Percentiles rank a stretch among this genome's conserved stretches.
These are phyloP conservation scores for Acromyrmex heyeri DNA, from an alignment of 1,140 invertebrate species.

Conservation along the genomic window DNA sequence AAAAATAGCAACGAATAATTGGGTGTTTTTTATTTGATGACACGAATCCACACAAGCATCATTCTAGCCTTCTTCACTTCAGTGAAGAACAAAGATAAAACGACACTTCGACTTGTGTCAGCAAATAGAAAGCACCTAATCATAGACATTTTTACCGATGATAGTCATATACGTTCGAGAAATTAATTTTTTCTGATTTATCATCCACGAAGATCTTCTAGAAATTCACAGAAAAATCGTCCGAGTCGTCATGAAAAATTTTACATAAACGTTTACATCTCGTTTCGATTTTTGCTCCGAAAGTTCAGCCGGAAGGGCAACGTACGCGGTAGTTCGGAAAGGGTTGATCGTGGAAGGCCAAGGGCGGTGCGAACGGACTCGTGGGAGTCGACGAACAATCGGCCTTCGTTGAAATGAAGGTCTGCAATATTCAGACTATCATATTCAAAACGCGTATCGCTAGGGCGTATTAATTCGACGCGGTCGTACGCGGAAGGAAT, in stretches of 20 bases:
- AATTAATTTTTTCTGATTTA: background rate
- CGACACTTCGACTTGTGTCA: no score
- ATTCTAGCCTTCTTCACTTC: no score
- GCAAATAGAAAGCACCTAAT: no score
- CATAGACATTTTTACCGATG: background rate
- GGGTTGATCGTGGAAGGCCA: constrained; percentile 54
- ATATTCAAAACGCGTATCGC: constrained; percentile 7
- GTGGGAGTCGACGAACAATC: constrained; percentile 20
- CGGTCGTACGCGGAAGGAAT: background rate
- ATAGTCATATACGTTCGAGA: no score
- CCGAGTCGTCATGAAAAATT: background rate
- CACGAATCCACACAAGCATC: no score
- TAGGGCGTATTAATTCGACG: constrained; percentile 27
- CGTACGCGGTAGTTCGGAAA: constrained; percentile 24
- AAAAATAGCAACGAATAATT: no score
- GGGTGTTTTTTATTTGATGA: no score
- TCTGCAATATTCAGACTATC: constrained; percentile 2
- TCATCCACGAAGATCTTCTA: background rate
- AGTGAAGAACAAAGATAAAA: no score
- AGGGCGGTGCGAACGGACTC: constrained; percentile 51
- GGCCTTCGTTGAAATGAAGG: background rate
- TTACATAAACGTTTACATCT: background rate
- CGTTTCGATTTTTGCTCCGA: constrained; percentile 28
- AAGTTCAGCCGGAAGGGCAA: constrained; percentile 38
- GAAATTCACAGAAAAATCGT: background rate